Evolutionary conservation across 2,113 vertebrate genomes (phyloP).

Genomic region (Regulus satrapa): DNA sequence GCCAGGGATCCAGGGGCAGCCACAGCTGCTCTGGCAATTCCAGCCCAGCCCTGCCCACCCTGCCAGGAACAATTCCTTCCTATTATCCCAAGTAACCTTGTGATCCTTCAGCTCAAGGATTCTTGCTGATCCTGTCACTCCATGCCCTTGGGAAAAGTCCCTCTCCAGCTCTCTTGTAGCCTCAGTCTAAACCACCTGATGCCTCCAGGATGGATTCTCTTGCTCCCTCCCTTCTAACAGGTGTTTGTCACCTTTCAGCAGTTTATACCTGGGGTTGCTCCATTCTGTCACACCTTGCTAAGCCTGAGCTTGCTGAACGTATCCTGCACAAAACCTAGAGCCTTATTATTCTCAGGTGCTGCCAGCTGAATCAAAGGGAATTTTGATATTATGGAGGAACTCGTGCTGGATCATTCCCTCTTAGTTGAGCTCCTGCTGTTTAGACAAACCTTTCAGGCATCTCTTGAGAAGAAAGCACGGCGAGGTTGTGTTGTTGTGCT

Average conservation of each 20-base stretch:
- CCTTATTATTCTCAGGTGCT: neutral
- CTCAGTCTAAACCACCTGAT: neutral
- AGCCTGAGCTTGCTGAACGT: neutral
- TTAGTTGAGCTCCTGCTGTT: neutral
- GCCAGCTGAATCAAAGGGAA: neutral
- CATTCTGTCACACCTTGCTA: neutral
- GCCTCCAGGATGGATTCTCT: neutral
- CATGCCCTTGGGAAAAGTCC: neutral
- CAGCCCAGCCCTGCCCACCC: too few species aligned
- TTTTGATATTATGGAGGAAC: neutral
- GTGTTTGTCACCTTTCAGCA: neutral
- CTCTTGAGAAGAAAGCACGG: neutral
- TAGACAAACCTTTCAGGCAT: neutral
- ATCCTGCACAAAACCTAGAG: neutral
- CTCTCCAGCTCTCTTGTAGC: too few species aligned
- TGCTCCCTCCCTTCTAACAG: neutral
- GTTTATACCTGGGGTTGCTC: neutral
- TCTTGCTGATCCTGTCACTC: neutral
- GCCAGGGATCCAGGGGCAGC: neutral
- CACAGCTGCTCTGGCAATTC: neutral
- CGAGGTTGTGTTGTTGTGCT: neutral
- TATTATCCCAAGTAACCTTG: neutral
- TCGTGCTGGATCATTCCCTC: neutral
- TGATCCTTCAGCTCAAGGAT: neutral
- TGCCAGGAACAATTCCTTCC: accelerated